These are phyloP conservation scores for Tachycineta bicolor DNA, from an alignment of 2,113 vertebrate genomes.

Conservation along the genomic window DNA sequence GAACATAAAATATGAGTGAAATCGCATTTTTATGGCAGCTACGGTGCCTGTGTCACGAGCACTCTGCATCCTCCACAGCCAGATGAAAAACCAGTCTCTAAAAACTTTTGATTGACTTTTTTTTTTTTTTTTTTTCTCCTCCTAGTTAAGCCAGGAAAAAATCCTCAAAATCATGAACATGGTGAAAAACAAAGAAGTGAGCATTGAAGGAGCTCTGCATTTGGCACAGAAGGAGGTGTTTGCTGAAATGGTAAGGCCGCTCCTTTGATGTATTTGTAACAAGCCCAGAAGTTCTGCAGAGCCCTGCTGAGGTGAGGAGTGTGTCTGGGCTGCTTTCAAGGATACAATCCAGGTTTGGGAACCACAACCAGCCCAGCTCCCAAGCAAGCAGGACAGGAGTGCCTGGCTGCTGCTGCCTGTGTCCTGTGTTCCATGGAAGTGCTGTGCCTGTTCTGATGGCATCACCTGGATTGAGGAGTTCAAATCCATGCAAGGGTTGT, in stretches of 20 bases:
- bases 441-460: neutral
- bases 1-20: constrained; percentile 14
- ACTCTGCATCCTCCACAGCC: neutral
- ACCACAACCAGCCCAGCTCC: neutral
- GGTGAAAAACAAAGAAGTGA: constrained; percentile 81
- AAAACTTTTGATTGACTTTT: neutral
- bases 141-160: constrained; percentile 45
- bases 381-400: neutral
- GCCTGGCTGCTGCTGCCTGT: neutral
- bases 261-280: neutral
- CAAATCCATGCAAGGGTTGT: neutral
- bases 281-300: neutral
- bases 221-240: constrained; percentile 64
- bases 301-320: neutral
- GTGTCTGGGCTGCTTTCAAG: neutral
- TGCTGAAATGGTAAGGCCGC: neutral
- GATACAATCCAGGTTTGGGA: neutral
- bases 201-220: constrained; percentile 76
- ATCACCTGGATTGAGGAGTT: rapidly evolving
- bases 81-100: neutral
- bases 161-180: constrained; percentile 69
- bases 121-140: neutral
- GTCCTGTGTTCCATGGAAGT: neutral
- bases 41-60: neutral
- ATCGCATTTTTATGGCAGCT: neutral